phyloP scores from a whole-genome alignment of 2,113 vertebrate genomes.

The Sisor rabdophorus region DNA sequence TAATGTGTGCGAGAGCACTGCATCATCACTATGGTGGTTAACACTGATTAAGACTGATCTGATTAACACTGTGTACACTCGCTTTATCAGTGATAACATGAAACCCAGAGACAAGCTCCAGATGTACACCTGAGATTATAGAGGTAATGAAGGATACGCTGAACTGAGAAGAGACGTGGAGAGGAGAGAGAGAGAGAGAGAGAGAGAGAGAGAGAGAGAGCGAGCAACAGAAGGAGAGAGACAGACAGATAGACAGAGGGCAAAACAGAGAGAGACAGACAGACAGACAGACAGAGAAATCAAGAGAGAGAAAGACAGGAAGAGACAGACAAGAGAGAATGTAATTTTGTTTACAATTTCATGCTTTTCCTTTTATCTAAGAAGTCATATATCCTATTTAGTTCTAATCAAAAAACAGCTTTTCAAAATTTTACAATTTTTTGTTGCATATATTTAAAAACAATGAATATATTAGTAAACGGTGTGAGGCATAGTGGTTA shows the following conservation, averaged over 20 bases:
- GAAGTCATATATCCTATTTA: too few species aligned
- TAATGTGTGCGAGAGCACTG: slow-evolving; percentile 56
- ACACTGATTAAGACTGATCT: slow-evolving; percentile 51
- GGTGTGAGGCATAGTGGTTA: too few species aligned
- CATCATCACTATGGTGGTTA: slow-evolving; percentile 29
- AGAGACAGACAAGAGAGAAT: too few species aligned
- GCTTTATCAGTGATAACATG: slow-evolving; percentile 68
- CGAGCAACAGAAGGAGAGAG: not conserved
- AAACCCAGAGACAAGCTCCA: slow-evolving; percentile 57
- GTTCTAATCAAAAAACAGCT: too few species aligned
- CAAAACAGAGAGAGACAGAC: too few species aligned
- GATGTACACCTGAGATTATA: slow-evolving; percentile 24
- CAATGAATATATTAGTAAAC: too few species aligned
- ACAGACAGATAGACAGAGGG: not conserved
- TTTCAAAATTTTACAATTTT: too few species aligned
- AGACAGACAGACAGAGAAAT: too few species aligned
- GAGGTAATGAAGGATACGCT: slow-evolving; percentile 27
- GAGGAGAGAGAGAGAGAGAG: not conserved
- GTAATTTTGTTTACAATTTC: not conserved
- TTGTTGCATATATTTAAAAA: too few species aligned
- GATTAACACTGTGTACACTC: slow-evolving; percentile 68
- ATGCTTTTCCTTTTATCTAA: not conserved
- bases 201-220: not conserved
- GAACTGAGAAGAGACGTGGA: not conserved
- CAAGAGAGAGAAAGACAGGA: too few species aligned